phyloP scores from a whole-genome alignment of 2,113 vertebrate species.

The Rhea pennata region DNA sequence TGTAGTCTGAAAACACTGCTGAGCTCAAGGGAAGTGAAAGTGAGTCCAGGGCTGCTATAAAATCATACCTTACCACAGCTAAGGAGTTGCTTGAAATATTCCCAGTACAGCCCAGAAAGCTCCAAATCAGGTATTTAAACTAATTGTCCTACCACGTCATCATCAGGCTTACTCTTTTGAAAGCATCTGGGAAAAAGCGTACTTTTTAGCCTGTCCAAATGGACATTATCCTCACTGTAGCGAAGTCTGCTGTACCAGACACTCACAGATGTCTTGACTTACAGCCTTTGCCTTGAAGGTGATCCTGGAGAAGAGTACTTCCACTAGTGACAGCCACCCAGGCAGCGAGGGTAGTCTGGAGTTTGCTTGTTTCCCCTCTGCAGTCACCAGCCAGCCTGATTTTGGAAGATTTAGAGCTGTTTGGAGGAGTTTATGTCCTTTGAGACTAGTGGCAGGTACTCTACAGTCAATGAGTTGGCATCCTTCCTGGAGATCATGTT shows the following conservation, averaged over 20 bases:
- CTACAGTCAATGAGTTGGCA: background rate
- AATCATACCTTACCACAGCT: background rate
- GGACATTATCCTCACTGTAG: background rate
- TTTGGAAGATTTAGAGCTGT: background rate
- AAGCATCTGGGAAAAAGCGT: background rate
- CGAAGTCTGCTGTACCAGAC: background rate
- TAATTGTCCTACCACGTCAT: background rate
- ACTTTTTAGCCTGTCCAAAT: background rate
- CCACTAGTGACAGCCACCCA: background rate
- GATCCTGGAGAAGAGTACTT: background rate
- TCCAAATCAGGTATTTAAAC: background rate
- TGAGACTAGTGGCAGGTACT: background rate
- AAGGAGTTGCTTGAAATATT: background rate
- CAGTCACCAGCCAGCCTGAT: background rate
- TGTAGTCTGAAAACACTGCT: background rate
- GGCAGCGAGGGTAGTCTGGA: background rate
- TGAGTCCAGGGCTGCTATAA: fast-evolving
- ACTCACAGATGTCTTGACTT: background rate
- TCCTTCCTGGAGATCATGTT: background rate
- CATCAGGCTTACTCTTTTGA: background rate
- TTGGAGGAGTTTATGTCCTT: background rate
- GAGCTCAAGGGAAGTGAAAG: background rate
- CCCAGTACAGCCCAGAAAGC: background rate
- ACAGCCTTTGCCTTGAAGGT: background rate
- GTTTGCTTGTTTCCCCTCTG: background rate